Base-by-base conservation (phyloP, 2,113 vertebrate species). In the Sebastes fasciatus region DNA sequence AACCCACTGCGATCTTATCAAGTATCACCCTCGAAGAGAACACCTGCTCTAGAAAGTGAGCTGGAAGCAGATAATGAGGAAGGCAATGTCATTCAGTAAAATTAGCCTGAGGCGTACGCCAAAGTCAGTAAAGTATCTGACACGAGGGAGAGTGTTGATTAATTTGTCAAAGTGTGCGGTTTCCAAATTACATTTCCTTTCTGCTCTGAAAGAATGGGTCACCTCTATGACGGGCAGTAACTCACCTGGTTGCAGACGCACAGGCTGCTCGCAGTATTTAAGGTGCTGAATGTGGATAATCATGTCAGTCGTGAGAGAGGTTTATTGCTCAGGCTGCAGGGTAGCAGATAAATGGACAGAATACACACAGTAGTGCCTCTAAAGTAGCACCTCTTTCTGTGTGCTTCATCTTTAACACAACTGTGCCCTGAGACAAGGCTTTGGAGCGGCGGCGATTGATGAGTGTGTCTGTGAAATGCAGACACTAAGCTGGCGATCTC, bases 171-270 rank as follows among this genome's bases (percentile, higher is more conserved):
- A 81, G 63, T 73, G 70, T 60, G 71, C 57, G 75, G 58, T 87
- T 89, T 88, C 73, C 77, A 90, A 90, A 92, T 90, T 72, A 63
- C 77, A 74, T 85, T 84, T 81, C 21, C 12, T 58, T 73, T 45
- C 85, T 83, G 64, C 79, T 85, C 63, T 52, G 64, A 77, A 85
- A 88, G 77, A 74, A 68, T 54, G 34, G 69, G 83, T 74, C 82
- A 84, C 81, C 82, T 77, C 66, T 65, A 70, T 87, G 83, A 87
- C 83, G 86, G 79, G 80, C 81, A 85, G 91, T 93, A 79, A 91
- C 88, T 93, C 60, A 84, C 79, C 79, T 74, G 83, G 67, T 9
- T 78, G 74, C 72, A 85, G 77, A 86, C 79, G 65, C 68, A 78
- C 73, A 66, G 52, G 42, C 79, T 77, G 77, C 73, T 77, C 76